Conservation (phyloP, 2,797 vertebrate species). For the Helostoma temminkii region DNA sequence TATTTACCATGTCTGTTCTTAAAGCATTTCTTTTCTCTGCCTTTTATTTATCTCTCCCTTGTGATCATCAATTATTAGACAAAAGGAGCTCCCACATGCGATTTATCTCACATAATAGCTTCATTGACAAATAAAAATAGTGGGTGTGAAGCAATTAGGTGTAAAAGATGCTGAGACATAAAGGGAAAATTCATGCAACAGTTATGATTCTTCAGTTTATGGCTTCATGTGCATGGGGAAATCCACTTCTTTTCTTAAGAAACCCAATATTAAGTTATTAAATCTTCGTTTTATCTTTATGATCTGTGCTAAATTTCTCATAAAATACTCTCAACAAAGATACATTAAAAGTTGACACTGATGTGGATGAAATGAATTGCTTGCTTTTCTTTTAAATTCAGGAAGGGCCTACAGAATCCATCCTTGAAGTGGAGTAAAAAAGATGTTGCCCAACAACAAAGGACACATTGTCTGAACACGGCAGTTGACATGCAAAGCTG, state of each 20-base stretch:
- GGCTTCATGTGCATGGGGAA: constrained; percentile 38
- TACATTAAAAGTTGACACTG: constrained; percentile 25
- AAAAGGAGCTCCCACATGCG: constrained; percentile 45
- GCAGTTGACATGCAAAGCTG: constrained; percentile 78
- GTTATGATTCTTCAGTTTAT: neutral
- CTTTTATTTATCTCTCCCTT: constrained; percentile 37
- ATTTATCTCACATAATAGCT: constrained; percentile 53
- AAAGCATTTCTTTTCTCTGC: constrained; percentile 50
- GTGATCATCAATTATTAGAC: constrained; percentile 67
- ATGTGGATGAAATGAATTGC: constrained; percentile 47
- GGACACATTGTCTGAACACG: constrained; percentile 72
- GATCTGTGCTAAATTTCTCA: constrained; percentile 16
- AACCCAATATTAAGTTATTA: constrained; percentile 12
- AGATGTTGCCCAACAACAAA: constrained; percentile 79
- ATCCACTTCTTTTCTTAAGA: constrained; percentile 38
- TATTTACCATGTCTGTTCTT: constrained; percentile 76
- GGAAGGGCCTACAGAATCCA: constrained; percentile 56
- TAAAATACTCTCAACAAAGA: constrained; percentile 11
- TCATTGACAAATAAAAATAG: constrained; percentile 41
- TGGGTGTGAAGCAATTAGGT: constrained; percentile 39
- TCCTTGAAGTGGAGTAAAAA: constrained; percentile 79
- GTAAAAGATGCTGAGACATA: constrained; percentile 43
- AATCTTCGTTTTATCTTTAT: constrained; percentile 35
- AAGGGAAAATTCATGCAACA: constrained; percentile 43
- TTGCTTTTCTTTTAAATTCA: constrained; percentile 62